phyloP scores from a whole-genome alignment of 1,140 invertebrate species.

The Lepidurus packardi region DNA sequence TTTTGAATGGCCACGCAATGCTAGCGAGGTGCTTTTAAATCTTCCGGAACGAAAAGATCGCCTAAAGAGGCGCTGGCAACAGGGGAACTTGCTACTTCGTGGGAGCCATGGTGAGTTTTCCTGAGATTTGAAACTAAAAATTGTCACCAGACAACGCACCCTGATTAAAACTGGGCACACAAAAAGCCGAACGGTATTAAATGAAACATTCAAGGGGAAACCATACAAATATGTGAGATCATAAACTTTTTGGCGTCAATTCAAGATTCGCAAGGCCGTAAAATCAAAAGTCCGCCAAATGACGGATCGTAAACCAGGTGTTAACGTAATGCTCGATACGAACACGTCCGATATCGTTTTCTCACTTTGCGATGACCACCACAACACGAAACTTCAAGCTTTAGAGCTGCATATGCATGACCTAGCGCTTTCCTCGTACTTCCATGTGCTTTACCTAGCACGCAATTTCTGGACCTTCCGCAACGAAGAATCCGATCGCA shows the following conservation, averaged over 20 bases:
- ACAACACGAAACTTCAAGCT: background rate
- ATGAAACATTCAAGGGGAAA: background rate
- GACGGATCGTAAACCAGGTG: background rate
- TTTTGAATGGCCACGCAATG: background rate
- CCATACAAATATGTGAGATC: background rate
- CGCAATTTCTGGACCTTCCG: background rate
- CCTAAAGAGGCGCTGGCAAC: background rate
- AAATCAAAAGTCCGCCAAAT: background rate
- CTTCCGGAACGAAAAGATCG: background rate
- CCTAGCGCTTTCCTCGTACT: background rate
- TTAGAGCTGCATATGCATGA: constrained; percentile 1
- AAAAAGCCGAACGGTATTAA: background rate
- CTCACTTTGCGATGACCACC: constrained; percentile 8
- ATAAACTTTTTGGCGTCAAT: background rate
- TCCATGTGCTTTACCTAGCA: background rate
- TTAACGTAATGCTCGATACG: background rate
- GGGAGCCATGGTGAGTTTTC: background rate
- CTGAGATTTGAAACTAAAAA: background rate
- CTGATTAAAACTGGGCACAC: background rate
- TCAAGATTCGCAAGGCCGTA: background rate
- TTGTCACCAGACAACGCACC: background rate
- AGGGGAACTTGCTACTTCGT: background rate
- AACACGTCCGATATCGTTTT: background rate
- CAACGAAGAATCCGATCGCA: background rate
- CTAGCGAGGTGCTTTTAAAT: background rate